A percentile compares a stretch with the other conserved stretches of the same genome.
These are phyloP conservation scores for Saccopteryx leptura DNA, from an alignment of 2,113 vertebrate genomes.

Conservation along the genomic window DNA sequence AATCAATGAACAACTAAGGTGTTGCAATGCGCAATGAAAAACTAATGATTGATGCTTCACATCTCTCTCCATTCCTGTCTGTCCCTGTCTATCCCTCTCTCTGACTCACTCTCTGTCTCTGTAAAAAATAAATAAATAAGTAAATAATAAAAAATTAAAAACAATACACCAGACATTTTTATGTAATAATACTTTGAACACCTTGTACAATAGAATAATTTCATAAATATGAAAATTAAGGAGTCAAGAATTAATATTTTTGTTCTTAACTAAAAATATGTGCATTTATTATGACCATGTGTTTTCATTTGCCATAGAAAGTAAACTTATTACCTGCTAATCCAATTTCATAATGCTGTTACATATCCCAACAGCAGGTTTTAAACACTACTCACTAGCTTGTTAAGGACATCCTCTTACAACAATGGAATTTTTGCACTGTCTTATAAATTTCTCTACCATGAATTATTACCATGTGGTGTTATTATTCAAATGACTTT, in stretches of 20 bases:
- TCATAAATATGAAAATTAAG: background rate
- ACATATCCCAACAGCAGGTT: background rate
- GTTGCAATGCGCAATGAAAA: no score
- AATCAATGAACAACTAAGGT: no score
- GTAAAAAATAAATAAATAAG: no score
- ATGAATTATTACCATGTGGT: background rate
- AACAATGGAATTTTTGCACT: background rate
- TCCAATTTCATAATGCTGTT: background rate
- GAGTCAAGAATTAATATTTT: background rate
- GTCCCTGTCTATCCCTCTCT: no score
- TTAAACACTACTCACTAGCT: background rate
- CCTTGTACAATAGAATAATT: background rate
- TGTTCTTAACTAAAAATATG: conserved; percentile 13
- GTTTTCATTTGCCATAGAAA: background rate
- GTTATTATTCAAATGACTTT: background rate
- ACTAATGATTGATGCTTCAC: no score
- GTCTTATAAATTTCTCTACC: background rate
- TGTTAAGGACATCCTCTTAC: background rate
- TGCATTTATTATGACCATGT: background rate
- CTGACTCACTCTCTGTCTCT: no score
- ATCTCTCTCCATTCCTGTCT: no score
- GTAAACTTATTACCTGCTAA: background rate
- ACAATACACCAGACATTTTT: background rate
- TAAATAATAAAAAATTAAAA: background rate
- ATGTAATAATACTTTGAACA: background rate